Evolutionary conservation across 2,113 vertebrate genomes (phyloP).

Genomic region (Xerus inauris): DNA sequence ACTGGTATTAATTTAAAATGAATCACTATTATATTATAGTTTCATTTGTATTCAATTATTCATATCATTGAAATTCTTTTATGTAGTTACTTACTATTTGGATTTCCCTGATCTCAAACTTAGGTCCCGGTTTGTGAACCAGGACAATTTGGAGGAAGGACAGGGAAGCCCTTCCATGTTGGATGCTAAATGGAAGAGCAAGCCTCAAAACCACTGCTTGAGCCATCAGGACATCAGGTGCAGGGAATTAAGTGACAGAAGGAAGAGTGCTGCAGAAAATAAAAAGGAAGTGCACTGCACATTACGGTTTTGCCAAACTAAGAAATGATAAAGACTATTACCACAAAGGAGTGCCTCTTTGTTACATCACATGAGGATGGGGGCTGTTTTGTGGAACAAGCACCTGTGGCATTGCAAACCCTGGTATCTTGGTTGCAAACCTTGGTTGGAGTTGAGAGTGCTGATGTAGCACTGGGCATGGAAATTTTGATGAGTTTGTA

Average conservation of each 20-base stretch:
- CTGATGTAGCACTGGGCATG: slow-evolving; percentile 70
- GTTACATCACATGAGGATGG: not conserved
- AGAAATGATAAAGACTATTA: slow-evolving; percentile 38
- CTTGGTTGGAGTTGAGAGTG: slow-evolving; percentile 48
- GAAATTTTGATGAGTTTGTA: slow-evolving; percentile 78
- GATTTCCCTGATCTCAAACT: not conserved
- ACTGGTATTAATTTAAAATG: slow-evolving; percentile 34
- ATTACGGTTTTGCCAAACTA: slow-evolving; percentile 15
- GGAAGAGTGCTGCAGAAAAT: slow-evolving; percentile 1
- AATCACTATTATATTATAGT: not conserved
- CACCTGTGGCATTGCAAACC: slow-evolving; percentile 45
- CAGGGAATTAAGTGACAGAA: not conserved
- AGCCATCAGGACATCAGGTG: not conserved
- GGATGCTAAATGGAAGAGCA: not conserved
- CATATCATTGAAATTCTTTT: slow-evolving; percentile 46
- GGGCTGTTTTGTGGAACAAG: slow-evolving; percentile 36
- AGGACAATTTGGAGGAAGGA: not conserved
- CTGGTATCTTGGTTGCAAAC: not conserved
- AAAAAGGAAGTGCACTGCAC: not conserved
- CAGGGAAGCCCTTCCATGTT: not conserved
- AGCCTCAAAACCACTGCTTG: not conserved
- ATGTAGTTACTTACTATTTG: slow-evolving; percentile 30
- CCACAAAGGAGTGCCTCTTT: slow-evolving; percentile 27
- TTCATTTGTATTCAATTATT: slow-evolving; percentile 57
- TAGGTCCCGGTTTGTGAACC: not conserved